Evolutionary conservation across 53 echinoderm and acorn worm species (phyloP), one percentile per base, ranked within the genome.

Genomic region (Hippasteria phrygiana): DNA sequence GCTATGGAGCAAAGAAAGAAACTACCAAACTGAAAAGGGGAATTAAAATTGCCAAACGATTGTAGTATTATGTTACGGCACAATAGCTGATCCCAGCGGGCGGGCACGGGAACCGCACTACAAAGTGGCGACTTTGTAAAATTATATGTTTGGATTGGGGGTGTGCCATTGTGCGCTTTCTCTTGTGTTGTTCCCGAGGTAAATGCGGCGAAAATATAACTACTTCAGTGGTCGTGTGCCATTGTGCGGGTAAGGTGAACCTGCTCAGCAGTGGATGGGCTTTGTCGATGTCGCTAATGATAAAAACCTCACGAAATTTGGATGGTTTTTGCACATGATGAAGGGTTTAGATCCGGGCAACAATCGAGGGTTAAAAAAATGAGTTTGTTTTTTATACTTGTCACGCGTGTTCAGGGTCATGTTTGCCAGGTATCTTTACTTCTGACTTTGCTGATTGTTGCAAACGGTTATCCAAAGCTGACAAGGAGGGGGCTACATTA

Each of bases 181-280:
- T 75, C 47, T 1, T 32, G 5, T 18, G 75, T 75, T 51, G 75
- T 75, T 50, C 16, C 14, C 46, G 53, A 42, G 75, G 4, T 75
- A 33, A 75, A 75, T 75, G 75, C 48, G 75, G 75, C 51, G 75
- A 75, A 51, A 75, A 75, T 75, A 50, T 50, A 53, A 75, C 50
- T 46, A 50, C 75, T 51, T 27, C 75, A 32, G 50, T 75, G 31
- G 47, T 47, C 47, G 47, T 28, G 14, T 51, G 46, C 47, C 48
- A 75, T 75, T 75, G 75, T 75, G 41, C 11, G 43, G 26, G 67
- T 18, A 28, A 75, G 28, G 11, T 50, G 75, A 75, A 50, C 32
- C 48, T 4, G 48, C 51, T 26, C 48, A 50, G 48, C 45, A 46
- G 32, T 6, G 31, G 14, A 33, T 31, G 62, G 17, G 17, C 32